Percentiles rank a stretch among this genome's conserved stretches.
Conservation (phyloP, 2,888 invertebrate genomes). For the Oxytorus armatus region DNA sequence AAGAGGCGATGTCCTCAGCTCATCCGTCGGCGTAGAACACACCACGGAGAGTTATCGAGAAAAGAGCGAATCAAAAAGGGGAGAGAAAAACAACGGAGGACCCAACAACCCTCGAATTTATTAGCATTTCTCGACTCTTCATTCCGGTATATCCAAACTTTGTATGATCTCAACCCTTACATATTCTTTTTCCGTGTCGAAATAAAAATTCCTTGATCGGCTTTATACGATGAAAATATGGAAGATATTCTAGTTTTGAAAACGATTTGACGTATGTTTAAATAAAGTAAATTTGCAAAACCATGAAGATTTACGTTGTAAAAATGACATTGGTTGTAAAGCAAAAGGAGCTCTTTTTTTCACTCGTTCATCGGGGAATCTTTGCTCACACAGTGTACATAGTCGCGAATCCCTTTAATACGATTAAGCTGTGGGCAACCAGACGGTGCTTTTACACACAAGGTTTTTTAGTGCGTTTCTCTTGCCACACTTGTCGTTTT, state of each 20-base stretch:
- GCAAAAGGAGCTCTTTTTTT: conserved; percentile 17
- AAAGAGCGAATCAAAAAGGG: conserved; percentile 2
- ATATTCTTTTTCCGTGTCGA: neutral
- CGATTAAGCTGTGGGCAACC: conserved; percentile 40
- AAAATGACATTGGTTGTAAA: neutral
- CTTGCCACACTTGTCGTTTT: conserved; percentile 46
- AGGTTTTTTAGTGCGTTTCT: conserved; percentile 54
- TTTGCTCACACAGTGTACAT: neutral
- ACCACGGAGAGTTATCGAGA: conserved; percentile 46
- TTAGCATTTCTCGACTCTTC: neutral
- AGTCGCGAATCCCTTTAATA: conserved; percentile 38
- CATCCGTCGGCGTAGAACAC: conserved; percentile 41
- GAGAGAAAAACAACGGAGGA: neutral
- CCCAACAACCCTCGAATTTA: conserved; percentile 19
- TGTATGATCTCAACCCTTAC: neutral
- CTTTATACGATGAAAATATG: neutral
- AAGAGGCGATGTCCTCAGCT: conserved; percentile 32
- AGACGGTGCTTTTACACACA: conserved; percentile 16
- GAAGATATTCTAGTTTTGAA: neutral
- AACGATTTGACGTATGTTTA: neutral
- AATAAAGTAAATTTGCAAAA: neutral
- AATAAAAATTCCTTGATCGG: neutral
- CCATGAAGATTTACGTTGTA: neutral
- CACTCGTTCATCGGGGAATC: conserved; percentile 14
- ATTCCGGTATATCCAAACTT: neutral